These are phyloP conservation scores for Falco berigora DNA, from an alignment of 2,797 vertebrate species.

Conservation along the genomic window DNA sequence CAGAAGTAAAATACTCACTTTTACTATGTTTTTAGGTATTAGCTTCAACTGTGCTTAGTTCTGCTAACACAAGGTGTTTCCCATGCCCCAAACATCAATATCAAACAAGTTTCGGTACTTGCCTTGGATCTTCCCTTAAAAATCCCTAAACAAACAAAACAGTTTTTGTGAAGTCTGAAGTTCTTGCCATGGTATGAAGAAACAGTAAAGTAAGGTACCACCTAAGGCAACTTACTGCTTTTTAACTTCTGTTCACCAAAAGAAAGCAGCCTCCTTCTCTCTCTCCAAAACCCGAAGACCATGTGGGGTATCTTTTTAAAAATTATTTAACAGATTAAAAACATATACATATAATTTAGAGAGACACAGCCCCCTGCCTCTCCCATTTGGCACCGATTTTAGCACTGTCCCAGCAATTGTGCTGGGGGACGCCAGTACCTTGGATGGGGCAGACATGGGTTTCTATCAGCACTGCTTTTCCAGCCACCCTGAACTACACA, in stretches of 20 bases:
- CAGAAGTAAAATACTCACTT: background rate
- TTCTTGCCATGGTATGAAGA: background rate
- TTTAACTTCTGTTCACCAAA: background rate
- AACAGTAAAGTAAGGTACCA: background rate
- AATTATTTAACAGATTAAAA: background rate
- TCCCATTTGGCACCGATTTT: background rate
- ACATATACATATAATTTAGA: background rate
- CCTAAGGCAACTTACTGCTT: background rate
- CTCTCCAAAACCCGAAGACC: background rate
- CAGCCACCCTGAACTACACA: background rate
- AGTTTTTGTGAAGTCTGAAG: background rate
- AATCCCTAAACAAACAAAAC: background rate
- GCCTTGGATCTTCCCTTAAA: background rate
- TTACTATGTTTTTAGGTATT: background rate
- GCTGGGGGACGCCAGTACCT: background rate
- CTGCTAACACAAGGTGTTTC: background rate
- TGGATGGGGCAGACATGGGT: background rate
- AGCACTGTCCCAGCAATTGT: background rate
- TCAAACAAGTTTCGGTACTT: background rate
- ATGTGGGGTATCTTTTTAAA: rapidly evolving
- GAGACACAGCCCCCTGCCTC: rapidly evolving
- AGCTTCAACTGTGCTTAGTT: background rate
- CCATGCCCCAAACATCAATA: background rate
- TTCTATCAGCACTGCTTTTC: background rate
- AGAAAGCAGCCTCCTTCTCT: background rate